These are phyloP conservation scores for Leucoraja erinaceus DNA, from an alignment of 2,113 vertebrate genomes.

Conservation along the genomic window DNA sequence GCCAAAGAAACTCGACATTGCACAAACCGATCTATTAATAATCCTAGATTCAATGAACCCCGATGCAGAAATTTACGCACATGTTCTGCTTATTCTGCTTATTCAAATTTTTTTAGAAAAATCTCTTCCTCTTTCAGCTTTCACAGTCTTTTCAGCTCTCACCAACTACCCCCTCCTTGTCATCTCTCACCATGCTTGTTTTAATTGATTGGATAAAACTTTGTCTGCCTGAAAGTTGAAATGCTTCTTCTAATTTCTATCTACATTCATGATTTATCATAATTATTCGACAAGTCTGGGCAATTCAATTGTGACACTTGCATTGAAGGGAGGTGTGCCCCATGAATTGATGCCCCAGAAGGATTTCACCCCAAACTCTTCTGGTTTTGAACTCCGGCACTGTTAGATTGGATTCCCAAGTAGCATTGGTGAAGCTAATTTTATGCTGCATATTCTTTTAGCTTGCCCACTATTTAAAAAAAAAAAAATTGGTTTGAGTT, in stretches of 20 bases:
- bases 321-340: neutral
- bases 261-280: neutral
- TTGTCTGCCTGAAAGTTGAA: neutral
- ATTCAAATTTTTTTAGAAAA: neutral
- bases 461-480: neutral
- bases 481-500: conserved; percentile 19
- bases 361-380: neutral
- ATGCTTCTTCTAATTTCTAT: neutral
- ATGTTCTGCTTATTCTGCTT: neutral
- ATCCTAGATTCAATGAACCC: neutral
- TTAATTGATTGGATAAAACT: neutral
- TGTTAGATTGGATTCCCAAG: neutral
- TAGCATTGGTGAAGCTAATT: neutral
- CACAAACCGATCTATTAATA: neutral
- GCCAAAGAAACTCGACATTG: neutral
- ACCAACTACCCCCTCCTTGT: neutral
- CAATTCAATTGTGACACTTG: neutral
- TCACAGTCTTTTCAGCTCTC: too few relatives aligned
- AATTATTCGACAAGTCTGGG: neutral
- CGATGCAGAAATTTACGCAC: neutral
- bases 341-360: neutral
- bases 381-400: neutral
- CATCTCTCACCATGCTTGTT: neutral
- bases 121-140: neutral
- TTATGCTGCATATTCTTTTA: neutral